These are phyloP conservation scores for Cyprinodon variegatus DNA, from an alignment of 2,113 vertebrate genomes.

Conservation along the genomic window DNA sequence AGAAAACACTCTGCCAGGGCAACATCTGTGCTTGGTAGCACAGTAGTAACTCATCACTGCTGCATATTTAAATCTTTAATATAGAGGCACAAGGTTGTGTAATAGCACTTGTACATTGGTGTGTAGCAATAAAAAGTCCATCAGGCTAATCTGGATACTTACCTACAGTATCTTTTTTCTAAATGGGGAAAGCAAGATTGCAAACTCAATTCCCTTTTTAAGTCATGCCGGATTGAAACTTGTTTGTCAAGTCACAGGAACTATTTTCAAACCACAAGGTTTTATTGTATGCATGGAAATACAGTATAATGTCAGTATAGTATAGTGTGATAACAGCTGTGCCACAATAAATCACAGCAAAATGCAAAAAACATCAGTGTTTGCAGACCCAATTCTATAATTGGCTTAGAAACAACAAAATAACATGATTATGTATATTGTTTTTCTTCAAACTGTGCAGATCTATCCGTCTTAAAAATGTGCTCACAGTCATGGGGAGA, in stretches of 20 bases:
- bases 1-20: constrained; percentile 54
- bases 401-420: not conserved
- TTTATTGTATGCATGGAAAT: not conserved
- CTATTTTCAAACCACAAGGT: not conserved
- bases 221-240: not conserved
- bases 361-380: not conserved
- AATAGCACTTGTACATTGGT: constrained; percentile 45
- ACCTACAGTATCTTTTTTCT: not conserved
- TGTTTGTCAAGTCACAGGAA: not conserved
- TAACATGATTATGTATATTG: not conserved
- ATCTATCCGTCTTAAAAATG: not conserved
- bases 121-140: constrained; percentile 3
- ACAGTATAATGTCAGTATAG: not conserved
- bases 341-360: no score
- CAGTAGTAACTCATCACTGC: constrained; percentile 42
- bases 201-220: not conserved
- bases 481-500: not conserved
- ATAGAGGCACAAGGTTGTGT: constrained; percentile 46
- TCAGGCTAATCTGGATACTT: not conserved
- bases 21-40: constrained; percentile 62
- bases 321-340: not conserved
- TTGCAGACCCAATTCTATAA: not conserved
- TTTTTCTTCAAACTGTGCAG: not conserved
- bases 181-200: not conserved
- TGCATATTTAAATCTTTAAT: constrained; percentile 43